Base-by-base conservation (phyloP, 2,113 vertebrate species). In the Taxidea taxus region DNA sequence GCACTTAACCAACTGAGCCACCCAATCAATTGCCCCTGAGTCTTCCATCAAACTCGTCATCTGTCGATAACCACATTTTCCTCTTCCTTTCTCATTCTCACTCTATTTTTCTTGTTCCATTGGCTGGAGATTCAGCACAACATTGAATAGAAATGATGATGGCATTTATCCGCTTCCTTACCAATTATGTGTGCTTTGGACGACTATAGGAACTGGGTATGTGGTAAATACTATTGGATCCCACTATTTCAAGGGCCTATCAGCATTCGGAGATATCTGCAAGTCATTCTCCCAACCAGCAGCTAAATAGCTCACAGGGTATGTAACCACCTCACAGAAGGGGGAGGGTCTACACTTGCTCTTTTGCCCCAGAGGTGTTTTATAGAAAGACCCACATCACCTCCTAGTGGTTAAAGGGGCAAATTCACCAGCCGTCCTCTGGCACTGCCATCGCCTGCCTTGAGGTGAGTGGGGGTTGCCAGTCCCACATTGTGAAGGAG, bases 331-430 rank as follows among this genome's bases (percentile, higher is more conserved):
- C n/a, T 49, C 82, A 9, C 78, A 64, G 78, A 4, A 9, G 16
- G 34, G 13, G 23, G 70, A 70, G 14, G 15, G 23, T 1, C 31
- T 47, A 1, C 0, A 4, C 7, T 42, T 64, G 51, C 9, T 27
- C 23, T 23, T 49, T 23, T 0, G 7, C 0, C 0, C 1, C 20
- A 6, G 5, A 0, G 2, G 1, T 18, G 21, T 91, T 91, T 87
- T 42, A 56, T 49, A 78, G 82, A 78, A 88, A 96, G 66, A 54
- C 14, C 72, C 14, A 78, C 66, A 92, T 60, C 8, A 1, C 80
- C 90, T 21, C 51, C 84, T 95, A 23, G 72, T 87, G 94, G 84
- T 27, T 37, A 68, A 10, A 77, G 4, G 12, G 25, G 23, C 6
- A n/a, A 85, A 77, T 51, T 64, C 51, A 10, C 49, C 51, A 5